A percentile compares a stretch with the other conserved stretches of the same genome.
Conservation (phyloP, 2,797 vertebrate species). For the Phoebastria nigripes region DNA sequence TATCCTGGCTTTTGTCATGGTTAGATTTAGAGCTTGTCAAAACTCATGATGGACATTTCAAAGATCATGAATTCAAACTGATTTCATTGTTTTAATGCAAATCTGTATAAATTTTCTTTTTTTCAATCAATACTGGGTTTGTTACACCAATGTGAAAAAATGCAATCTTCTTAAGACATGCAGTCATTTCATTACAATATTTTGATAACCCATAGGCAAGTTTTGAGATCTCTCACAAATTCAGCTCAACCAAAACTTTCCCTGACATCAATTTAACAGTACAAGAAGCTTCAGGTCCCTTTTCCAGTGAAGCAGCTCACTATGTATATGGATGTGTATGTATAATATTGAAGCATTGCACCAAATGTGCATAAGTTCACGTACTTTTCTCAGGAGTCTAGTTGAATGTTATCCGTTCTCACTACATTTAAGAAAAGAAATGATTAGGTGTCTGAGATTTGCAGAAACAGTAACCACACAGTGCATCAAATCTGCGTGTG, state of each 20-base stretch:
- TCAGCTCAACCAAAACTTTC: neutral
- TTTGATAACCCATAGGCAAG: neutral
- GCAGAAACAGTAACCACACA: constrained; percentile 24
- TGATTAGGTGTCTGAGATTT: neutral
- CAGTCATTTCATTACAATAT: neutral
- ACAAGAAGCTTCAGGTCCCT: neutral
- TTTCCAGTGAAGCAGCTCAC: neutral
- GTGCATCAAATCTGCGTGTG: constrained; percentile 34
- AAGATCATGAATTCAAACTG: neutral
- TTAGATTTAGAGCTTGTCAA: neutral
- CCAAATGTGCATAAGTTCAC: neutral
- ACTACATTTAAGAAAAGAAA: constrained; percentile 16
- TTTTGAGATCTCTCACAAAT: neutral
- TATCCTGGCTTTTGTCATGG: neutral
- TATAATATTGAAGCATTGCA: neutral
- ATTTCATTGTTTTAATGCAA: neutral
- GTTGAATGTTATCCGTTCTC: neutral
- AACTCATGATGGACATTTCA: neutral
- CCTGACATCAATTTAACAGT: neutral
- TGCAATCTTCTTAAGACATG: neutral
- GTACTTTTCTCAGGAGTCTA: neutral
- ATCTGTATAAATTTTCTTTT: neutral
- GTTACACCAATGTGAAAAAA: neutral
- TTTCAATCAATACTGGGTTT: neutral
- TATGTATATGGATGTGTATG: accelerated